phyloP scores from a whole-genome alignment of 2,797 vertebrate species.

The Champsocephalus gunnari region DNA sequence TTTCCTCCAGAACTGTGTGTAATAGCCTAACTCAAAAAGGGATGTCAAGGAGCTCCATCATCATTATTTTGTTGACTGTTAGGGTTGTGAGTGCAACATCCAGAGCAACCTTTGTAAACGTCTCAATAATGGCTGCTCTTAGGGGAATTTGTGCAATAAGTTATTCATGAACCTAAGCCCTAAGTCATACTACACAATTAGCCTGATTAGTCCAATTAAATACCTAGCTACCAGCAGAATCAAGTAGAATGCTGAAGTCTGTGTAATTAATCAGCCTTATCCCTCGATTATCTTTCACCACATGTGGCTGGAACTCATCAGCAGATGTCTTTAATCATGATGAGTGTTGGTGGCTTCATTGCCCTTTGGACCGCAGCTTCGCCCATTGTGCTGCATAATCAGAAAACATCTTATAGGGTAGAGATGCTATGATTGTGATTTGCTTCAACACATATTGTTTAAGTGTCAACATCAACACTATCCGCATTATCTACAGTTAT shows the following conservation, averaged over 20 bases:
- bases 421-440: neutral
- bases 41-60: conserved; percentile 2
- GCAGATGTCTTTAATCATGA: conserved; percentile 44
- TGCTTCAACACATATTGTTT: no score
- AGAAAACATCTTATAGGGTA: neutral
- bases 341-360: conserved; percentile 25
- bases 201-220: conserved; percentile 72
- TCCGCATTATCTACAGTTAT: no score
- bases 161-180: conserved; percentile 68
- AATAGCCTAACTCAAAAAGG: conserved; percentile 47
- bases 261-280: conserved; percentile 62
- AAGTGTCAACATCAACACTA: no score
- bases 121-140: conserved; percentile 43
- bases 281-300: conserved; percentile 52
- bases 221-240: conserved; percentile 57
- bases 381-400: conserved; percentile 1
- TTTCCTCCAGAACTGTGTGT: conserved; percentile 27
- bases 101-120: conserved; percentile 29
- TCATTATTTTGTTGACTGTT: neutral
- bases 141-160: conserved; percentile 61
- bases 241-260: conserved; percentile 45
- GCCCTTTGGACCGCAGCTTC: conserved; percentile 40
- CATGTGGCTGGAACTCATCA: conserved; percentile 55
- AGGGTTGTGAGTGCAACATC: conserved; percentile 6
- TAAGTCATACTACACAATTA: conserved; percentile 68